Evolutionary conservation across 2,113 vertebrate genomes (phyloP).

Genomic region (Pontoporia blainvillei): DNA sequence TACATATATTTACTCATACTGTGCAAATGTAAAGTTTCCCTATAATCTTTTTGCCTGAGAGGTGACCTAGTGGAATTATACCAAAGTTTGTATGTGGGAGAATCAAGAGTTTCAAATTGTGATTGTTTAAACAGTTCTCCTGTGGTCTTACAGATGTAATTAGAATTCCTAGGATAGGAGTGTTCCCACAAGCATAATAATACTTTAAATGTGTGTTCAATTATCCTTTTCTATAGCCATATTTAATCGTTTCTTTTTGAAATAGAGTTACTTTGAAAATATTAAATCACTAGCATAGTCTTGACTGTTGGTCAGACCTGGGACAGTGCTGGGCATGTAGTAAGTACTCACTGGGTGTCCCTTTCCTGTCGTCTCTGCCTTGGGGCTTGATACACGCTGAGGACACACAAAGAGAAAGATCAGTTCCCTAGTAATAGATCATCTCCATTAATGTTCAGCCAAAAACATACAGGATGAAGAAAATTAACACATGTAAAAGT

Average conservation of each 20-base stretch:
- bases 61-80: slow-evolving; percentile 49
- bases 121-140: slow-evolving; percentile 71
- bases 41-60: slow-evolving; percentile 14
- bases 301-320: background rate
- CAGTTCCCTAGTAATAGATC: background rate
- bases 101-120: slow-evolving; percentile 47
- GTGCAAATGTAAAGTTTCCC: background rate
- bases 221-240: slow-evolving; percentile 67
- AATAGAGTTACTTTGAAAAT: slow-evolving; percentile 61
- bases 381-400: background rate
- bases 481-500: background rate
- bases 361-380: background rate
- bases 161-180: slow-evolving; percentile 71
- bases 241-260: slow-evolving; percentile 60
- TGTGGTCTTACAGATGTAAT: slow-evolving; percentile 71
- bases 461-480: background rate
- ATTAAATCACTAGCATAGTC: slow-evolving; percentile 17
- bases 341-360: background rate
- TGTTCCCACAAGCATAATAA: slow-evolving; percentile 71
- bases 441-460: background rate
- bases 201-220: slow-evolving; percentile 67
- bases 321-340: background rate
- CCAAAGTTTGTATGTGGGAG: slow-evolving; percentile 48
- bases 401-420: background rate
- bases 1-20: background rate